These are phyloP conservation scores for Mnemiopsis leidyi DNA, from an alignment of 37 sponge, comb jelly and placozoan species.

Conservation along the genomic window DNA sequence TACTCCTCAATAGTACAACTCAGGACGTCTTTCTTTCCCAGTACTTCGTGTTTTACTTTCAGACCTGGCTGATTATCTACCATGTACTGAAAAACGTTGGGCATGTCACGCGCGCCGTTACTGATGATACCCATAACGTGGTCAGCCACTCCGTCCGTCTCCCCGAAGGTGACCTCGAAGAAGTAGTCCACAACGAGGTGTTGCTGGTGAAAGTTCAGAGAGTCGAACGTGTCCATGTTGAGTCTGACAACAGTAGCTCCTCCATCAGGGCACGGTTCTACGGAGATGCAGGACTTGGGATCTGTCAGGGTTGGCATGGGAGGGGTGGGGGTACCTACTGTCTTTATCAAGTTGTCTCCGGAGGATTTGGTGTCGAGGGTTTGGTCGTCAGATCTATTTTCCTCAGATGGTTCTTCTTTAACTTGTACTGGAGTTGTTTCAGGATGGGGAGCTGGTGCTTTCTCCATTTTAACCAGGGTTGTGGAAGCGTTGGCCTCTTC, in stretches of 20 bases:
- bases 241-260: slow-evolving; percentile 40
- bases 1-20: slow-evolving; percentile 76
- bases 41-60: slow-evolving; percentile 58
- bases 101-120: slow-evolving; percentile 71
- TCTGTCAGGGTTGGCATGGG: neutral
- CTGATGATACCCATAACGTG: slow-evolving; percentile 86
- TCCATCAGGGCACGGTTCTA: slow-evolving; percentile 50
- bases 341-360: neutral
- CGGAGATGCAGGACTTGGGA: slow-evolving; percentile 2
- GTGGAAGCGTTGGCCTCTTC: neutral
- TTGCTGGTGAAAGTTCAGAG: neutral
- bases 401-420: neutral
- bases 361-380: neutral
- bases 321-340: slow-evolving; percentile 36
- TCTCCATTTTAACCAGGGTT: neutral
- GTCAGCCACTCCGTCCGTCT: slow-evolving; percentile 67
- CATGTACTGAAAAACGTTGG: slow-evolving; percentile 77
- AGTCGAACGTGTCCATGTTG: neutral
- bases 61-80: slow-evolving; percentile 41
- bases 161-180: slow-evolving; percentile 50
- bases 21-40: slow-evolving; percentile 73
- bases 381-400: neutral
- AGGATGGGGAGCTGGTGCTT: neutral
- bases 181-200: slow-evolving; percentile 50
- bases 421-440: neutral